Evolutionary conservation across 2,113 vertebrate species (phyloP).

Genomic region (Sminthopsis crassicaudata): DNA sequence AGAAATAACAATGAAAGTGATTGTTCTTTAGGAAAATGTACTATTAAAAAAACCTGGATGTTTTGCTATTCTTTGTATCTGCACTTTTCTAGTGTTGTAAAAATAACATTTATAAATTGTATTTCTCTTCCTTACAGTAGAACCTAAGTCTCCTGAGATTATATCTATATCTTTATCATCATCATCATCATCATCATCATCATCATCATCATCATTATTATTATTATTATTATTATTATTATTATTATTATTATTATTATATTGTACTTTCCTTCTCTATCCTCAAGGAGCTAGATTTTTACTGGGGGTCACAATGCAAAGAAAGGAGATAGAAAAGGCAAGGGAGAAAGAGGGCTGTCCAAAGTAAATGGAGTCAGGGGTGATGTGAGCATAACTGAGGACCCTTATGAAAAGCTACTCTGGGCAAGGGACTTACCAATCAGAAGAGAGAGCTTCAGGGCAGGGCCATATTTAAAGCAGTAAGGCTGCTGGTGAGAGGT

Average conservation of each 20-base stretch:
- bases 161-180: neutral
- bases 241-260: neutral
- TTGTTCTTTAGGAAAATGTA: neutral
- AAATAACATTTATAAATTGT: neutral
- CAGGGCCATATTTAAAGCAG: no score
- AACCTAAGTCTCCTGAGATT: neutral
- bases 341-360: neutral
- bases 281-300: neutral
- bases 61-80: neutral
- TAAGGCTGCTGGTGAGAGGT: neutral
- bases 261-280: neutral
- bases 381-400: neutral
- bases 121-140: neutral
- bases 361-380: neutral
- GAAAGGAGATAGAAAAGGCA: neutral
- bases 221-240: no score
- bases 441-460: no score
- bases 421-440: no score
- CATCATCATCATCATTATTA: no score
- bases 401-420: neutral
- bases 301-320: neutral
- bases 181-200: no score
- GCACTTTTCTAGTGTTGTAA: neutral
- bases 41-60: neutral
- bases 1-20: neutral